Conservation (phyloP, 2,888 invertebrate genomes). For the Hipparchia semele region DNA sequence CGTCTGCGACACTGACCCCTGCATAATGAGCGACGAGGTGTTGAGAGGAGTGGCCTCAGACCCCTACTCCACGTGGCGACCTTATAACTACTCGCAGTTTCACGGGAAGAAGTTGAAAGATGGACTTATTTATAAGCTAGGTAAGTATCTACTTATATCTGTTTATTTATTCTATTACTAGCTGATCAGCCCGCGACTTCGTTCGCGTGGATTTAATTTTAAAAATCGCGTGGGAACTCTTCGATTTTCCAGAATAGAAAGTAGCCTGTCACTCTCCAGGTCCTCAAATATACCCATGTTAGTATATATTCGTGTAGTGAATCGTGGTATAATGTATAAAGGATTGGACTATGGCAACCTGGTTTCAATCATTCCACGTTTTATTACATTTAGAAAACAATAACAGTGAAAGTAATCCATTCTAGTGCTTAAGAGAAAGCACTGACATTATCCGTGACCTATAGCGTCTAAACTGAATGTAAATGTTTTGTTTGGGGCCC, state of each 20-base stretch:
- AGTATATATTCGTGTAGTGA: too few relatives aligned
- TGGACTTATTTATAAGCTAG: constrained; percentile 89
- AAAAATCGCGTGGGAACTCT: too few relatives aligned
- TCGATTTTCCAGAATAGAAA: too few relatives aligned
- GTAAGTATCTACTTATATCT: constrained; percentile 65
- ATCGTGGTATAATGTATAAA: too few relatives aligned
- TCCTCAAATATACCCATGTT: too few relatives aligned
- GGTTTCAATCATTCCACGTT: neutral
- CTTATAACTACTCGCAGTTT: constrained; percentile 91
- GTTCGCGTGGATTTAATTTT: too few relatives aligned
- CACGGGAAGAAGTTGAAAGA: constrained; percentile 92
- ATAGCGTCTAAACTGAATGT: constrained; percentile 10
- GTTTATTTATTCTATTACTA: too few relatives aligned
- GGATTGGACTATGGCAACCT: neutral
- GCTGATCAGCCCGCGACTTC: too few relatives aligned
- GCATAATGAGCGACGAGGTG: constrained; percentile 89
- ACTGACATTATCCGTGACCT: constrained; percentile 22
- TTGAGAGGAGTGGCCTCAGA: constrained; percentile 84
- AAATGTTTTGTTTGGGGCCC: neutral
- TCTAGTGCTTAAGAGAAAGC: constrained; percentile 33
- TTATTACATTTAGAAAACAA: constrained; percentile 27
- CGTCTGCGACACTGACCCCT: constrained; percentile 87
- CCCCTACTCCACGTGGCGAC: constrained; percentile 87
- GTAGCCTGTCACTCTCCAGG: too few relatives aligned
- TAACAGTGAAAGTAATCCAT: constrained; percentile 27